Evolutionary conservation across 2,113 vertebrate species (phyloP), one percentile per base, ranked within the genome.

Genomic region (Synodontis membranacea): DNA sequence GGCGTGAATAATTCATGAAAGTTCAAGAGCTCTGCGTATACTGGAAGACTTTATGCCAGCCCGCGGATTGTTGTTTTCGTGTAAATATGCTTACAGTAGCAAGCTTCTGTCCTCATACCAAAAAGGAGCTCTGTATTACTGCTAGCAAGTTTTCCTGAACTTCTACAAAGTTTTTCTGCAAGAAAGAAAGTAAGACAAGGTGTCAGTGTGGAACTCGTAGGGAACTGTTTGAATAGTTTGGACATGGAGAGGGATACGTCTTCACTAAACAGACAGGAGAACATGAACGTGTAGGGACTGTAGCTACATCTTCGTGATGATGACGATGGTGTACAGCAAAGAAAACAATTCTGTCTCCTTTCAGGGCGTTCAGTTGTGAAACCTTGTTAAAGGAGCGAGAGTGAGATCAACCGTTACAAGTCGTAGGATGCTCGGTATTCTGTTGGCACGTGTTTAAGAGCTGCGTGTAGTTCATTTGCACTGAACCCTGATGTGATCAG

Each of bases 1-100:
- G n/a, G 1, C 5, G 46, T 89, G 72, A 86, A 90, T 88, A 80
- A 80, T 88, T 84, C n/a, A 86, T 54, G 12, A 58, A 14, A 0
- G 31, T 80, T 86, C 60, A 66, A 54, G 23, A 86, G 39, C 58
- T 37, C 70, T 54, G 44, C 23, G 5, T 56, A 60, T 83, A 86
- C 72, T 4, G 21, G 31, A 72, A 83, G 58, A 4, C 25, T 81
- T n/a, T 78, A 50, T 82, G 21, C 6, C 21, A 25, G 17, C 50
- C 28, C 0, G 6, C 58, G 23, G 48, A 39, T n/a, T 54, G 42
- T 62, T 74, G 6, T 34, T 83, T 66, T 86, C 62, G 52, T 75
- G 31, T 80, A 78, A 72, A 80, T 81, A 2, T 10, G 19, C 62
- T 34, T 60, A 31, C 62, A 62, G 31, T 19, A 83, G 12, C 21